Evolutionary conservation across 2,797 vertebrate species (phyloP).

Genomic region (Chelonia mydas): DNA sequence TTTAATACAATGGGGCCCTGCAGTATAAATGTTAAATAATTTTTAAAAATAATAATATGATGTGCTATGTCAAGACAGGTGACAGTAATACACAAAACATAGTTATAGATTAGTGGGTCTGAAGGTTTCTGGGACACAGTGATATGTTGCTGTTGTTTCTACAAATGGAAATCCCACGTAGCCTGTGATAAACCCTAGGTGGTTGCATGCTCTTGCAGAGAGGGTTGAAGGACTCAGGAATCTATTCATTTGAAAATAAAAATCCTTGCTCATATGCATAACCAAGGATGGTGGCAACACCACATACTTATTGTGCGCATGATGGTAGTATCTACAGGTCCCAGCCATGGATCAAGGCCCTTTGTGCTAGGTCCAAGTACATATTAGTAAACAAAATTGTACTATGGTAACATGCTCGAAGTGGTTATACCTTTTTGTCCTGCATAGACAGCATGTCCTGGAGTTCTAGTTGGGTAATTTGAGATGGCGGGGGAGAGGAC

Average conservation of each 20-base stretch:
- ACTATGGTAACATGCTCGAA: neutral
- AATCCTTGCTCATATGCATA: neutral
- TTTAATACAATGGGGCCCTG: neutral
- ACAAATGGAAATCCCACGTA: neutral
- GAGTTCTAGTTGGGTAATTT: neutral
- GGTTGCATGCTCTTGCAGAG: neutral
- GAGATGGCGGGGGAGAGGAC: neutral
- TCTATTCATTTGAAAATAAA: neutral
- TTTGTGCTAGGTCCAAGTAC: neutral
- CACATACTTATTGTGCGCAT: neutral
- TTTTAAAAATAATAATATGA: neutral
- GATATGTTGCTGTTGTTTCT: neutral
- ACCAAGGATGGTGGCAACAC: neutral
- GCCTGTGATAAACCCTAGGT: neutral
- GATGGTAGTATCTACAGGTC: neutral
- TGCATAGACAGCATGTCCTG: neutral
- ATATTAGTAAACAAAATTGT: neutral
- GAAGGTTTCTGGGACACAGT: neutral
- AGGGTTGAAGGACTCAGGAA: neutral
- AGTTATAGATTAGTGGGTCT: neutral
- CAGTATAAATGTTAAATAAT: neutral
- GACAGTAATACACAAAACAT: neutral
- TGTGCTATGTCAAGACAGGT: neutral
- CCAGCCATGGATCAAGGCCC: neutral
- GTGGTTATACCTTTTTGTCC: no score